Conservation (phyloP, 1,140 invertebrate genomes). For the Caenorhabditis brenneri region DNA sequence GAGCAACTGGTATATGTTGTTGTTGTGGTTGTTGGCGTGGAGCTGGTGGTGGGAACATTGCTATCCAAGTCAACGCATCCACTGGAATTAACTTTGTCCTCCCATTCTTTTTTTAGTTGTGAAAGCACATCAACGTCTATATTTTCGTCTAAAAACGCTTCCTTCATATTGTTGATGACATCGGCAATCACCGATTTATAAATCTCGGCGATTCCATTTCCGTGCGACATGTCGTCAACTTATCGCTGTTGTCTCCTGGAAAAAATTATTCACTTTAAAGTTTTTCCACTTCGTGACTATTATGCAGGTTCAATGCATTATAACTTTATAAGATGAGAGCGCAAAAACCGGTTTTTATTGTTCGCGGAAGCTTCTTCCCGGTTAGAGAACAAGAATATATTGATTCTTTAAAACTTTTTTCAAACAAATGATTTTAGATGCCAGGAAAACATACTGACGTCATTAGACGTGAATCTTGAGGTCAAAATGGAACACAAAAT, state of each 20-base stretch:
- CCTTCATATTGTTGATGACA: slow-evolving; percentile 88
- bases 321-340: background rate
- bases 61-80: slow-evolving; percentile 67
- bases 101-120: slow-evolving; percentile 80
- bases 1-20: too few relatives aligned
- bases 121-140: slow-evolving; percentile 94
- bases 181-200: slow-evolving; percentile 95
- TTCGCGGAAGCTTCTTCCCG: background rate
- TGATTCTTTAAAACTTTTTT: background rate
- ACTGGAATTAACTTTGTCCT: slow-evolving; percentile 63
- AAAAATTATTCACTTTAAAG: background rate
- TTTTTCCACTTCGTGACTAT: background rate
- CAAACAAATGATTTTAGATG: background rate
- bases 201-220: slow-evolving; percentile 75
- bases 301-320: background rate
- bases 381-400: background rate
- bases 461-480: too few relatives aligned
- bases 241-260: slow-evolving; percentile 3
- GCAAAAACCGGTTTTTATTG: background rate
- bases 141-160: slow-evolving; percentile 93
- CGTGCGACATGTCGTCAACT: background rate
- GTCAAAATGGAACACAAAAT: too few relatives aligned
- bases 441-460: background rate
- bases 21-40: slow-evolving; percentile 26
- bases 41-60: slow-evolving; percentile 18